Conservation (phyloP, 1,140 invertebrate genomes). For the Pogonus chalceus region DNA sequence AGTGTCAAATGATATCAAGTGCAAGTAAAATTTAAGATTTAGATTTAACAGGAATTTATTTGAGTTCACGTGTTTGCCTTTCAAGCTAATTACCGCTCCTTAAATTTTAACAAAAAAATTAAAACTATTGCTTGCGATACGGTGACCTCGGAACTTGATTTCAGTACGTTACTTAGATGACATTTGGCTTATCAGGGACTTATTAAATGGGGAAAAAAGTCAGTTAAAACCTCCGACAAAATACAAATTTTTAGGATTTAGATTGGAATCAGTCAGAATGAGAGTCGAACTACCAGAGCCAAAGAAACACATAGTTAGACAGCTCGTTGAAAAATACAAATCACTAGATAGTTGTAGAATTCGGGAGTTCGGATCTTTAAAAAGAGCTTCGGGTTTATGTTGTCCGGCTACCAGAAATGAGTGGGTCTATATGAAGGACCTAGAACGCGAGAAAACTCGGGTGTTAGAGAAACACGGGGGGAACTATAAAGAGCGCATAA, state of each 20-base stretch:
- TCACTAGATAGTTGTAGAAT: conserved; percentile 16
- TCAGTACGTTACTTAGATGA: conserved; percentile 27
- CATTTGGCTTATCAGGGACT: conserved; percentile 20
- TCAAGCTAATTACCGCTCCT: conserved; percentile 17
- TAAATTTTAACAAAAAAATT: conserved; percentile 22
- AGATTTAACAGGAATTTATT: conserved; percentile 17
- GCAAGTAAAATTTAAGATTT: conserved; percentile 27
- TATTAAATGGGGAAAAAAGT: conserved; percentile 22
- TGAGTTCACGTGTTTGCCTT: conserved; percentile 20
- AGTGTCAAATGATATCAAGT: conserved; percentile 13
- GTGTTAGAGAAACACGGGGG: no score
- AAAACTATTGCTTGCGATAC: conserved; percentile 15
- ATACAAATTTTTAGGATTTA: conserved; percentile 21
- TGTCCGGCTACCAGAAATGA: conserved; percentile 22
- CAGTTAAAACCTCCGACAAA: conserved; percentile 13
- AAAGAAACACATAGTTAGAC: conserved; percentile 13
- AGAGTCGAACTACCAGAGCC: conserved; percentile 14
- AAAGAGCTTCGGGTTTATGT: conserved; percentile 17
- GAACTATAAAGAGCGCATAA: no score
- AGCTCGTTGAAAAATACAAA: conserved; percentile 12
- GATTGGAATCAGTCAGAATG: conserved; percentile 18
- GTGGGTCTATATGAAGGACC: conserved; percentile 19
- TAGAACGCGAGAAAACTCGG: conserved; percentile 22
- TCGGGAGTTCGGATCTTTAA: conserved; percentile 19
- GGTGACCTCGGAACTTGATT: conserved; percentile 13